Evolutionary conservation across 2,888 invertebrate genomes (phyloP), one percentile per base, ranked within the genome.

Genomic region (Cerastis rubricosa): DNA sequence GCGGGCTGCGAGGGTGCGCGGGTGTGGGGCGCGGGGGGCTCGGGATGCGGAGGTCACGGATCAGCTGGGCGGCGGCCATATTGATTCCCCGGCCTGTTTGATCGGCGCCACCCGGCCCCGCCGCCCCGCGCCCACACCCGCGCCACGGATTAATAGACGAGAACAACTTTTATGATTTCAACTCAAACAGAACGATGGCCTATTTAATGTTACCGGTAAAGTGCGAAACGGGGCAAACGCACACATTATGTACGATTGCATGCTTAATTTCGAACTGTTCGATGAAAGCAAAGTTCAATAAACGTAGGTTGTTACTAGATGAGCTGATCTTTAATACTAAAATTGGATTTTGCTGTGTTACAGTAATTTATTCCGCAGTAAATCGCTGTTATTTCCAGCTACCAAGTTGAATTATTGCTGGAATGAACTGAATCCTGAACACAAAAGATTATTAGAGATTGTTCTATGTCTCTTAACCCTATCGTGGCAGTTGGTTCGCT

Each of bases 31-130:
- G 88, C 84, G 90, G 86, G 90, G 86, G 88, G 87, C 90, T 94
- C 92, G 94, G 93, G 93, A 90, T 86, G 94, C 92, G 94, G 95
- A 94, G 96, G 95, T 95, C 95, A 94, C 95, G 95, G 96, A 96
- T 96, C 96, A 96, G 96, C 96, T 96, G 96, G 96, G 96, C 95
- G 96, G 95, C 96, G 95, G 95, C 96, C 96, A 96, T 96, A 96
- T 96, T 96, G 96, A 96, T 96, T 96, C 96, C 94, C 95, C 94
- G 94, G 95, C 95, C 95, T 95, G 95, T 96, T 96, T 96, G 96
- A 96, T 95, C 96, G 95, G 95, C 94, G 94, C 94, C 95, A 92
- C 93, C 92, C 92, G 85, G 88, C 93, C 91, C 90, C 90, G 87
- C 85, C 85, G 86, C 83, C 80, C 85, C 78, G 78, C 84, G 40